Percentiles rank a stretch among this genome's conserved stretches.
phyloP scores from a whole-genome alignment of 2,888 invertebrate genomes.

The Drosophila mayaguana region DNA sequence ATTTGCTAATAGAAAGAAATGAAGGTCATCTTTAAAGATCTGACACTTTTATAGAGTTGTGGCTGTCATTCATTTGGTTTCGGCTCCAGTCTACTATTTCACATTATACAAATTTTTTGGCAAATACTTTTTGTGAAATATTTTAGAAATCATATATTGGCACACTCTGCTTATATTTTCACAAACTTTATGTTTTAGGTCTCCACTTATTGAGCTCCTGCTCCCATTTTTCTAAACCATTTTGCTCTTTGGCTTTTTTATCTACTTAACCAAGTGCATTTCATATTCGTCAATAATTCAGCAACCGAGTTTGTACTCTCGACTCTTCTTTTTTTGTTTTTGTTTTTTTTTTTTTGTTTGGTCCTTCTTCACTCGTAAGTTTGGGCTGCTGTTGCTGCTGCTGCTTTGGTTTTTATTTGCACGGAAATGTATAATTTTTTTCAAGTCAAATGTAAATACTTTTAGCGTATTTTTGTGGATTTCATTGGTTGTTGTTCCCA shows the following conservation, averaged over 20 bases:
- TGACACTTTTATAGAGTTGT: too few relatives aligned
- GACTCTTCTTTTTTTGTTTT: background rate
- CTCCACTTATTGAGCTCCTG: background rate
- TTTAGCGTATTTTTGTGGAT: constrained; percentile 80
- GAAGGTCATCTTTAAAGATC: too few relatives aligned
- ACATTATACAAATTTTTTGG: background rate
- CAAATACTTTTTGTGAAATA: background rate
- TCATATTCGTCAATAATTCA: constrained; percentile 54
- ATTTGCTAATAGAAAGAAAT: too few relatives aligned
- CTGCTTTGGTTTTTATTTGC: constrained; percentile 73
- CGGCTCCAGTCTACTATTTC: background rate
- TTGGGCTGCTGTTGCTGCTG: constrained; percentile 17
- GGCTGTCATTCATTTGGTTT: background rate
- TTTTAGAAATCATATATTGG: background rate
- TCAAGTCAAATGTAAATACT: constrained; percentile 81
- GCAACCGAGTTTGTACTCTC: constrained; percentile 26
- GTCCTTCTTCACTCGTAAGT: constrained; percentile 22
- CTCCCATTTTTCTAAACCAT: background rate
- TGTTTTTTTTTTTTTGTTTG: constrained; percentile 4
- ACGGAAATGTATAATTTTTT: constrained; percentile 81
- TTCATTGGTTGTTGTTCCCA: constrained; percentile 70
- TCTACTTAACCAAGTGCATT: constrained; percentile 55
- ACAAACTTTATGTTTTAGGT: background rate
- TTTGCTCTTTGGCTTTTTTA: background rate
- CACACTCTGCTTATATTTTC: background rate